These are phyloP conservation scores for Drosophila kohkoa DNA, from an alignment of 1,140 invertebrate species.

Conservation along the genomic window DNA sequence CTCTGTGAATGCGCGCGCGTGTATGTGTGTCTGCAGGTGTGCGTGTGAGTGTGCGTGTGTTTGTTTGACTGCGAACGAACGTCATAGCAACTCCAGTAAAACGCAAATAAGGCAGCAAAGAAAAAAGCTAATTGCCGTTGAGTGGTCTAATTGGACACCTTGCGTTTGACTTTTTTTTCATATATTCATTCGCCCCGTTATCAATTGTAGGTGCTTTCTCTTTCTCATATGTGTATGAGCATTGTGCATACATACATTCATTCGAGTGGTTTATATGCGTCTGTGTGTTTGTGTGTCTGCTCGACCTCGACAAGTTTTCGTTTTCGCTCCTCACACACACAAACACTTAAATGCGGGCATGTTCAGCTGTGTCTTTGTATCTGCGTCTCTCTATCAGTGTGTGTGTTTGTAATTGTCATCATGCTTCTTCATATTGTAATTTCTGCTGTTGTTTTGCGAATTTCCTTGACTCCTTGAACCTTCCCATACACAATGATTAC, in stretches of 20 bases:
- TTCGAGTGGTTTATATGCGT: slow-evolving; percentile 35
- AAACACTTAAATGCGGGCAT: slow-evolving; percentile 14
- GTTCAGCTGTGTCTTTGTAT: slow-evolving; percentile 12
- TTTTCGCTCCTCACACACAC: slow-evolving; percentile 42
- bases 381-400: background rate
- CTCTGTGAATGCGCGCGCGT: slow-evolving; percentile 29
- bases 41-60: slow-evolving; percentile 23
- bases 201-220: slow-evolving; percentile 70
- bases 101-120: slow-evolving; percentile 69
- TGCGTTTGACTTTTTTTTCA: slow-evolving; percentile 61
- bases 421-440: slow-evolving; percentile 49
- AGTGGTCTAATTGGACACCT: slow-evolving; percentile 79
- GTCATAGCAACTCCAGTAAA: slow-evolving; percentile 80
- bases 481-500: slow-evolving; percentile 31
- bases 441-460: slow-evolving; percentile 52
- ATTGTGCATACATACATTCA: slow-evolving; percentile 21
- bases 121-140: slow-evolving; percentile 76
- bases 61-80: slow-evolving; percentile 52
- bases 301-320: slow-evolving; percentile 69
- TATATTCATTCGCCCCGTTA: slow-evolving; percentile 59
- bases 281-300: slow-evolving; percentile 24
- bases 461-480: slow-evolving; percentile 74
- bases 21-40: slow-evolving; percentile 7
- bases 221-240: slow-evolving; percentile 24
- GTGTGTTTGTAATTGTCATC: slow-evolving; percentile 53